Conservation (phyloP, 2,797 vertebrate genomes). For the Synanceia verrucosa region DNA sequence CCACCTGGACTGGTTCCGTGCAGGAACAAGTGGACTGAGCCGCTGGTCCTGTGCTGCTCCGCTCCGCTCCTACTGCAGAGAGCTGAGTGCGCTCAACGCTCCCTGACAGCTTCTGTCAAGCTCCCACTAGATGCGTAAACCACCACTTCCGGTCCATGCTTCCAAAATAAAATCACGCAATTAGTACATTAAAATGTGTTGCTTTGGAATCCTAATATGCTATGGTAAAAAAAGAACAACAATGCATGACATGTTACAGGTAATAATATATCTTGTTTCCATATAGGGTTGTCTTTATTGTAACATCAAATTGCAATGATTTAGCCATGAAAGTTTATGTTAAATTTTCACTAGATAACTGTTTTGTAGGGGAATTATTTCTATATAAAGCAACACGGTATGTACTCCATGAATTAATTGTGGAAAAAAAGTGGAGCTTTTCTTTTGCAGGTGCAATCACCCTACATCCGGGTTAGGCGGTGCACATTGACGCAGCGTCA, state of each 20-base stretch:
- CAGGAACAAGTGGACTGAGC: conserved; percentile 54
- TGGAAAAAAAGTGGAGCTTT: neutral
- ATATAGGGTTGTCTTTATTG: rapidly evolving
- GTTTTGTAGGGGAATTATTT: neutral
- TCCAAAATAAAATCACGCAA: conserved; percentile 48
- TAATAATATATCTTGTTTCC: rapidly evolving
- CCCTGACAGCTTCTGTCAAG: conserved; percentile 55
- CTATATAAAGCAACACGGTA: neutral
- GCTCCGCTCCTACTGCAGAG: conserved; percentile 76
- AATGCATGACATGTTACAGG: rapidly evolving
- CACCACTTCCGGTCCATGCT: conserved; percentile 17
- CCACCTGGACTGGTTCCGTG: conserved; percentile 31
- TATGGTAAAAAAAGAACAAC: neutral
- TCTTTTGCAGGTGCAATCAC: conserved; percentile 13
- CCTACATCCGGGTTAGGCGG: neutral
- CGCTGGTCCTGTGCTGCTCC: conserved; percentile 37
- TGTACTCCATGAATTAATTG: neutral
- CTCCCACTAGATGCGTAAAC: rapidly evolving
- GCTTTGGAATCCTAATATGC: neutral
- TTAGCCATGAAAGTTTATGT: no score
- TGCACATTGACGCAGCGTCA: neutral
- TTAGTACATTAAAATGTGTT: neutral
- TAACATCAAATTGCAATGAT: neutral
- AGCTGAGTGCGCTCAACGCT: conserved; percentile 65
- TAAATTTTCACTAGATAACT: no score